A percentile compares a stretch with the other conserved stretches of the same genome.
Conservation (phyloP, 2,113 vertebrate genomes). For the Sciurus niger region DNA sequence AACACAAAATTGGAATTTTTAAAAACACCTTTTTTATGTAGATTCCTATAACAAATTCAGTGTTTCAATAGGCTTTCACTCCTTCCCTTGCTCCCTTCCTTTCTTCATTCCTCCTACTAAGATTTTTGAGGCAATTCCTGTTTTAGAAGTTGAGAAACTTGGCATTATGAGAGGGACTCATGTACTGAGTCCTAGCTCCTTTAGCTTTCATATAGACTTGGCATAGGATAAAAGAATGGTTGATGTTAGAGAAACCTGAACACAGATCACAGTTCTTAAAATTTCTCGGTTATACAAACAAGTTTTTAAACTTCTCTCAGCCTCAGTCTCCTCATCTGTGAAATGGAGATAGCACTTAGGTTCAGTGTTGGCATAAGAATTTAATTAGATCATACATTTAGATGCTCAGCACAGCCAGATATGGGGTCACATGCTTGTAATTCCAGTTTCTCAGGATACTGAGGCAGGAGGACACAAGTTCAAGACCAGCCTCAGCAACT, state of each 20-base stretch:
- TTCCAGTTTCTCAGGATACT: too few relatives aligned
- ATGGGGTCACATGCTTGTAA: too few relatives aligned
- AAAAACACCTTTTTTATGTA: background rate
- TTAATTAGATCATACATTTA: slow-evolving; percentile 55
- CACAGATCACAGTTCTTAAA: slow-evolving; percentile 37
- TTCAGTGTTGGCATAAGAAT: slow-evolving; percentile 12
- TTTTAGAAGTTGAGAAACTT: slow-evolving; percentile 14
- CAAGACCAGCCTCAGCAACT: too few relatives aligned
- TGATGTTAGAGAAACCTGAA: slow-evolving; percentile 9
- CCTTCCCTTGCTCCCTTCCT: background rate
- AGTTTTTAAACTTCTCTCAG: background rate
- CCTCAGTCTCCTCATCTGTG: slow-evolving; percentile 19
- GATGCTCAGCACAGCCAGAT: background rate
- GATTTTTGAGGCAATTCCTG: slow-evolving; percentile 36
- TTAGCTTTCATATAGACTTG: slow-evolving; percentile 25
- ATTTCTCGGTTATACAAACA: background rate
- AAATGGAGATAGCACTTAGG: background rate
- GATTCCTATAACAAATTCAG: background rate
- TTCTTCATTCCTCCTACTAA: background rate
- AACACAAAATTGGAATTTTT: slow-evolving; percentile 50
- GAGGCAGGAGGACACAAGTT: too few relatives aligned
- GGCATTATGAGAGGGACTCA: background rate
- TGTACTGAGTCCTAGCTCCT: background rate
- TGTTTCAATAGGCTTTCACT: background rate
- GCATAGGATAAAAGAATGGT: background rate